phyloP scores from a whole-genome alignment of 2,888 invertebrate species.

The Erannis defoliaria region DNA sequence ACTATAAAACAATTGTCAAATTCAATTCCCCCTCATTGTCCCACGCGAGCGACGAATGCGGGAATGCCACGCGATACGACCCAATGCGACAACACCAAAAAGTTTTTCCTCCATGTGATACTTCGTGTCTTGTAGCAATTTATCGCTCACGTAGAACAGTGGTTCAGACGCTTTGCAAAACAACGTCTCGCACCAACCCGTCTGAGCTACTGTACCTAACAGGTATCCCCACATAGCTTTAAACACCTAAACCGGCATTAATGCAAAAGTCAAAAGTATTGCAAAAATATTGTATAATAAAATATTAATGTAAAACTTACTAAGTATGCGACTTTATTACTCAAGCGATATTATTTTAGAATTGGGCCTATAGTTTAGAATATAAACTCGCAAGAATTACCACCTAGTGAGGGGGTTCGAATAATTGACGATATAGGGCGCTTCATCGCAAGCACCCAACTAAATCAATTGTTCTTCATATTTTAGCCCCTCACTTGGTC shows the following conservation, averaged over 20 bases:
- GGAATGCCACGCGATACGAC: no score
- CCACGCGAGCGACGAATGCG: no score
- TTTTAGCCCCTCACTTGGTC: constrained; percentile 8
- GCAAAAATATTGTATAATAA: constrained; percentile 54
- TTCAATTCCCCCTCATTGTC: constrained; percentile 65
- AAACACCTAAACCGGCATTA: constrained; percentile 48
- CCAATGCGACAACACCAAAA: no score
- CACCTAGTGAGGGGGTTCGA: constrained; percentile 7
- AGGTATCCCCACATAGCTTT: constrained; percentile 32
- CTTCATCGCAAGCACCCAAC: background rate
- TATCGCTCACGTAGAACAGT: no score
- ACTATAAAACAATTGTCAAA: constrained; percentile 73
- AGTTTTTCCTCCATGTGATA: no score
- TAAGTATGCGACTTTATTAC: constrained; percentile 44
- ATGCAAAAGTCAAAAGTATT: constrained; percentile 52
- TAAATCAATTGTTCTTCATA: constrained; percentile 4
- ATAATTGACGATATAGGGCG: constrained; percentile 25
- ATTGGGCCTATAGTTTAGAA: constrained; percentile 49
- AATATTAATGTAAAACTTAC: constrained; percentile 50
- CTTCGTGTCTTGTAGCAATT: no score
- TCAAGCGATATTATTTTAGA: constrained; percentile 51
- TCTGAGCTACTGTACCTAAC: constrained; percentile 17
- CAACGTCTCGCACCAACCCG: background rate
- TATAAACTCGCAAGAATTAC: constrained; percentile 27
- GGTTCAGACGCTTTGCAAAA: background rate